These are phyloP conservation scores for Pristiophorus japonicus DNA, from an alignment of 2,113 vertebrate genomes.

Conservation along the genomic window DNA sequence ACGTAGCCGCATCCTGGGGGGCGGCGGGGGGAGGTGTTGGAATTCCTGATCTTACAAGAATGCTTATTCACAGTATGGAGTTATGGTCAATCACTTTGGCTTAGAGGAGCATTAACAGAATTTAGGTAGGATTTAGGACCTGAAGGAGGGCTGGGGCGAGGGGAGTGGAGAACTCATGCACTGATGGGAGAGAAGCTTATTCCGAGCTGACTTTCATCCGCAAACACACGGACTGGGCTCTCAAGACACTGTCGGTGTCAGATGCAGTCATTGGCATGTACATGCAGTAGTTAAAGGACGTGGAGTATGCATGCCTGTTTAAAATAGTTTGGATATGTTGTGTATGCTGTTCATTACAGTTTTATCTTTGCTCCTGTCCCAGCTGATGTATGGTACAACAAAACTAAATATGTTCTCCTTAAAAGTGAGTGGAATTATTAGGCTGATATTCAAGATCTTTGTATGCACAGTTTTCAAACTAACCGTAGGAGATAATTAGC, in stretches of 20 bases:
- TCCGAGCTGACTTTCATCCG: not conserved
- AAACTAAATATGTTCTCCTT: not conserved
- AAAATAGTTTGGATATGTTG: too few species aligned
- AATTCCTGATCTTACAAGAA: too few species aligned
- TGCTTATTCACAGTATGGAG: not conserved
- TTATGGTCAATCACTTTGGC: not conserved
- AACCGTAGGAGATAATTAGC: not conserved
- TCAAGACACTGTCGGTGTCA: not conserved
- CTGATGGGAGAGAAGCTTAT: not conserved
- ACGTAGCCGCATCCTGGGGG: not conserved
- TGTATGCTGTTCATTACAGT: not conserved
- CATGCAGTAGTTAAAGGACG: not conserved
- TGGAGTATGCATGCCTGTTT: too few species aligned
- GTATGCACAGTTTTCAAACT: not conserved
- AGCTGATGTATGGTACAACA: not conserved
- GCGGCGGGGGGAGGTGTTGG: too few species aligned
- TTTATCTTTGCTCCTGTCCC: not conserved
- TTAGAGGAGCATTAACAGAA: not conserved
- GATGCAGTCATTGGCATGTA: not conserved
- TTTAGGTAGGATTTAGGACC: not conserved
- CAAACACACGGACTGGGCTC: not conserved
- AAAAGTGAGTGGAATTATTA: not conserved
- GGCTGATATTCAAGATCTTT: not conserved
- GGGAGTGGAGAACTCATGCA: not conserved
- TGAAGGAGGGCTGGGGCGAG: not conserved